Evolutionary conservation across 1,140 invertebrate species (phyloP), one percentile per base, ranked within the genome.

Genomic region (Drosophila ogumai): DNA sequence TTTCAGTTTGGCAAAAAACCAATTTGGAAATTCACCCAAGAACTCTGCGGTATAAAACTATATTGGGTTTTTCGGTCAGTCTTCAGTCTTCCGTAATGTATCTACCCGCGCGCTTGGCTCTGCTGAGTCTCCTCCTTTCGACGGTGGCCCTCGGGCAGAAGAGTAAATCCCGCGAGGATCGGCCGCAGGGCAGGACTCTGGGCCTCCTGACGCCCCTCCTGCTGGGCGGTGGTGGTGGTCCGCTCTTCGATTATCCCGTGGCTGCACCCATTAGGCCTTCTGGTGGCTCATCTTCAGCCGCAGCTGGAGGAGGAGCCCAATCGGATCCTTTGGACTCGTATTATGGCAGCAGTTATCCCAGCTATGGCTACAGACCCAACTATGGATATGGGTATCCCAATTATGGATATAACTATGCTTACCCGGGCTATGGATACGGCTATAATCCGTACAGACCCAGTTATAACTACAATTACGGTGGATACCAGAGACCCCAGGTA

Each of bases 31-130:
- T 73, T 73, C 67, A 55, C 49, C 41, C 47, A 79, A 88, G 84
- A 88, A 88, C 81, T 54, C 43, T 58, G 49, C 58, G 52, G 40
- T 88, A 88, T 88, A 84, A 82, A 84, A 90, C 77, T 49, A 58
- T 74, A 68, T 65, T 79, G 31, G 52, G 22, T 54, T 19, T 41
- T 22, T 19, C 47, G 52, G 44, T 31, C 40, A 40, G 46, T 65
- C 56, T 88, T 84, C 75, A 87, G 84, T 87, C 17, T 60, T 40
- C 25, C 47, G 73, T 17, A 68, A 87, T 87, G 85, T 72, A 36
- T 79, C 38, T 72, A 41, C 32, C 38, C 41, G 43, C 59, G 41
- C 66, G 75, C 47, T 73, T 86, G 10, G 28, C 57, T 52, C 40
- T 90, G 12, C 15, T 84, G n/a, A 56, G 66, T 41, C 38, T 76